These are phyloP conservation scores for Tinea semifulvella DNA, from an alignment of 2,888 invertebrate genomes.

Conservation along the genomic window DNA sequence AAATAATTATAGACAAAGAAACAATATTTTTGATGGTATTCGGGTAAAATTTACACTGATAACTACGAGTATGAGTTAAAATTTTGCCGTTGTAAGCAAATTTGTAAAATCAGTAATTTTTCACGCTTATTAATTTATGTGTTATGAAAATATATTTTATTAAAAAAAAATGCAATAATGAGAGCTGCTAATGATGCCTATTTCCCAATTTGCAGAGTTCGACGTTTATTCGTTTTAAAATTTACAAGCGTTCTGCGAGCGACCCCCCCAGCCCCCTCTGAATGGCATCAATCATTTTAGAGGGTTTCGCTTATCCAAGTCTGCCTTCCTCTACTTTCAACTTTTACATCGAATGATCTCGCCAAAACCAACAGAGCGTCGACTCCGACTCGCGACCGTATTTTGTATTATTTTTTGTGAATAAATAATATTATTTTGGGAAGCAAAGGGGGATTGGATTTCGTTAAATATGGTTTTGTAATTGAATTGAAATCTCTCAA, in stretches of 20 bases:
- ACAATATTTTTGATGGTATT: too few relatives aligned
- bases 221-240: conserved; percentile 65
- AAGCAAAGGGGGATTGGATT: conserved; percentile 64
- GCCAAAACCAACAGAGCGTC: conserved; percentile 60
- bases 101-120: too few relatives aligned
- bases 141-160: not conserved
- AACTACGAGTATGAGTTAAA: too few relatives aligned
- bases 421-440: conserved; percentile 66
- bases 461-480: conserved; percentile 68
- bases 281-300: conserved; percentile 65
- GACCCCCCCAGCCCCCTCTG: conserved; percentile 7
- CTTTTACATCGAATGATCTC: conserved; percentile 64
- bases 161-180: not conserved
- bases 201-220: conserved; percentile 52
- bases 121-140: too few relatives aligned
- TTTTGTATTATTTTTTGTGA: conserved; percentile 66
- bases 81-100: too few relatives aligned
- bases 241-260: conserved; percentile 24
- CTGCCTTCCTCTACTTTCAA: conserved; percentile 50
- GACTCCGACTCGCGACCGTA: conserved; percentile 43
- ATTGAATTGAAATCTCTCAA: conserved; percentile 69
- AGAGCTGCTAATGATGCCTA: conserved; percentile 54
- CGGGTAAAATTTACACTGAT: too few relatives aligned
- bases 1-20: too few relatives aligned
- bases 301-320: conserved; percentile 66